Evolutionary conservation across 2,113 vertebrate species (phyloP).

Genomic region (Hippocampus guttulatus): DNA sequence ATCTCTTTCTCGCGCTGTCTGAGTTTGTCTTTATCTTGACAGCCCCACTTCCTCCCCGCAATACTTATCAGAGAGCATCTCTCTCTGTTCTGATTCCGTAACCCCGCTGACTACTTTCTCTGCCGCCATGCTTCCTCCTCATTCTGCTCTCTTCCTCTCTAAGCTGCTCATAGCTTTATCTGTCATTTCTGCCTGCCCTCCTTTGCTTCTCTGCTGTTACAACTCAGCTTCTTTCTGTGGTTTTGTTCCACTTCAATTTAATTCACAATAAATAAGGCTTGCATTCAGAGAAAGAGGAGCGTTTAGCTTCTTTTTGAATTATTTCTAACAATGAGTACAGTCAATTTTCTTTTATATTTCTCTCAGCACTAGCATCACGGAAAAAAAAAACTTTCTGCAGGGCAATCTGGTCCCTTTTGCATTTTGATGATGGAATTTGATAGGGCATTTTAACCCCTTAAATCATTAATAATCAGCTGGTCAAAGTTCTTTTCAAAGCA

Average conservation of each 20-base stretch:
- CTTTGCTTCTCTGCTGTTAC: constrained; percentile 35
- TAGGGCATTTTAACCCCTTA: constrained; percentile 25
- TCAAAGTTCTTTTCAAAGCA: constrained; percentile 17
- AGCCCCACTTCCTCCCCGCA: constrained; percentile 60
- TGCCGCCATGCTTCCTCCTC: constrained; percentile 55
- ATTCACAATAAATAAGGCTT: constrained; percentile 58
- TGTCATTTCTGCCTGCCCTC: constrained; percentile 47
- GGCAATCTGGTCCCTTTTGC: constrained; percentile 43
- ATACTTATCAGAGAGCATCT: constrained; percentile 64
- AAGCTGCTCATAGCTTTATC: constrained; percentile 55
- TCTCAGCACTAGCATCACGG: not conserved
- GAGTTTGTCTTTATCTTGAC: constrained; percentile 61
- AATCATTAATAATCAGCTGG: constrained; percentile 31
- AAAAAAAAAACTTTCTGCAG: not conserved
- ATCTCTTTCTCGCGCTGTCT: constrained; percentile 55
- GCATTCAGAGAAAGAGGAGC: constrained; percentile 35
- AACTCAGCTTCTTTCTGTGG: constrained; percentile 47
- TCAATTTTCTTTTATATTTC: constrained; percentile 48
- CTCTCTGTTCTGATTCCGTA: constrained; percentile 55
- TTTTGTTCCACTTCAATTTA: constrained; percentile 59
- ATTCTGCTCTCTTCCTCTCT: constrained; percentile 59
- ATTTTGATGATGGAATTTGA: constrained; percentile 37
- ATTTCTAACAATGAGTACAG: constrained; percentile 40
- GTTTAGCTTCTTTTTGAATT: constrained; percentile 26
- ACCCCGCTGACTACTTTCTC: constrained; percentile 39